A percentile compares a stretch with the other conserved stretches of the same genome.
These are phyloP conservation scores for Drosophila helvetica DNA, from an alignment of 2,888 invertebrate species.

Conservation along the genomic window DNA sequence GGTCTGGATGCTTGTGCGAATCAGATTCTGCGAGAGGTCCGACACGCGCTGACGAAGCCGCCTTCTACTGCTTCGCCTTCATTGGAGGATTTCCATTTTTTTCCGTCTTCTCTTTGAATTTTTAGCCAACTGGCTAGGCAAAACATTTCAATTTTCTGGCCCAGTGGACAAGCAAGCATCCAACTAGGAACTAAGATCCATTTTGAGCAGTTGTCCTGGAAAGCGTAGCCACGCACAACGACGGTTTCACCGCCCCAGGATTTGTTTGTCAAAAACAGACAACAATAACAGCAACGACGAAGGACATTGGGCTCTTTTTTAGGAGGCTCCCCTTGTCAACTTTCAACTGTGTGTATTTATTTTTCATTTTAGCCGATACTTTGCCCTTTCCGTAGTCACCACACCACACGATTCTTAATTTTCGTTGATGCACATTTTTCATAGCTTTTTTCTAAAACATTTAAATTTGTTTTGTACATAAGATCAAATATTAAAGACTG, in stretches of 20 bases:
- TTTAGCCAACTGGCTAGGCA: constrained; percentile 54
- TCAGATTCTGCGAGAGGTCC: constrained; percentile 20
- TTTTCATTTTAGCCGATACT: constrained; percentile 54
- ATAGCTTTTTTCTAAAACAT: constrained; percentile 6
- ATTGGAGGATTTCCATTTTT: constrained; percentile 28
- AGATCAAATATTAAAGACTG: no score
- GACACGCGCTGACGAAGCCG: constrained; percentile 60
- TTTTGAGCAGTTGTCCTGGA: constrained; percentile 71
- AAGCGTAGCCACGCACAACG: constrained; percentile 77
- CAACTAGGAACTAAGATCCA: constrained; percentile 54
- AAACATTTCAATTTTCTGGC: constrained; percentile 79
- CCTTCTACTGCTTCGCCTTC: constrained; percentile 21
- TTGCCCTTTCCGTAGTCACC: neutral
- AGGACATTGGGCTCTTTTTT: constrained; percentile 48
- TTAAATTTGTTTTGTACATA: no score
- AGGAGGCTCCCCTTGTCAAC: constrained; percentile 62
- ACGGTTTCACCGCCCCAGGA: constrained; percentile 72
- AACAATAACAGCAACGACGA: constrained; percentile 50
- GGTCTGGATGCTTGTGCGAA: constrained; percentile 9
- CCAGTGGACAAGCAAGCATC: constrained; percentile 63
- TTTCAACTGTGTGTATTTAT: constrained; percentile 70
- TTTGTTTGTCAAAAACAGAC: constrained; percentile 78
- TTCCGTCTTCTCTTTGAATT: constrained; percentile 32
- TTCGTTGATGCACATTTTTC: constrained; percentile 22
- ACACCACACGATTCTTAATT: constrained; percentile 11